These are phyloP conservation scores for Cebidichthys violaceus DNA, from an alignment of 2,113 vertebrate genomes.

Conservation along the genomic window DNA sequence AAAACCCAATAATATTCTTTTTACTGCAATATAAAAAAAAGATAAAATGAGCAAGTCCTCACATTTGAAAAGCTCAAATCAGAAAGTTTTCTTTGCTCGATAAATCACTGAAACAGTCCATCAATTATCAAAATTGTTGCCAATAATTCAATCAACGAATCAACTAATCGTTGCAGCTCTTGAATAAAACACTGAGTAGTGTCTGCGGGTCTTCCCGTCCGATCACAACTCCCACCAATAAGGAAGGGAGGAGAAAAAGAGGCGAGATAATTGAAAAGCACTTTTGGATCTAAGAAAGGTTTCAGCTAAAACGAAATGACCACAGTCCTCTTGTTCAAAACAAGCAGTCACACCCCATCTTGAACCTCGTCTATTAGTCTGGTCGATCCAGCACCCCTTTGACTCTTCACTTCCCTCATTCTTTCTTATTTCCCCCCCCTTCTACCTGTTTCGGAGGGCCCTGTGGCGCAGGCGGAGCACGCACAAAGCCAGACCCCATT, in stretches of 20 bases:
- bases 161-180: not conserved
- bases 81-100: not conserved
- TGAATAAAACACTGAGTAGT: not conserved
- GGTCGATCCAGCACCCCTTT: conserved; percentile 21
- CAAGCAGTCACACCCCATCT: not conserved
- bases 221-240: not conserved
- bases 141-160: not conserved
- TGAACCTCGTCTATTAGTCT: not conserved
- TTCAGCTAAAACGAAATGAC: not conserved
- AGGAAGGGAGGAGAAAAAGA: not conserved
- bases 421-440: not conserved
- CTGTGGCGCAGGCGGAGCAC: conserved; percentile 80
- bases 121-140: not conserved
- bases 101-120: not conserved
- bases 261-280: not conserved
- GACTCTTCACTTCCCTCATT: not conserved
- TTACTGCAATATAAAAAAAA: not conserved
- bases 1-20: not conserved
- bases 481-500: conserved; percentile 77
- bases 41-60: not conserved
- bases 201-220: not conserved
- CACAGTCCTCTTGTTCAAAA: not conserved
- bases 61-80: not conserved
- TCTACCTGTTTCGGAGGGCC: conserved; percentile 79
- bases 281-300: not conserved